Evolutionary conservation across 2,113 vertebrate genomes (phyloP).

Genomic region (Rhinoderma darwinii): DNA sequence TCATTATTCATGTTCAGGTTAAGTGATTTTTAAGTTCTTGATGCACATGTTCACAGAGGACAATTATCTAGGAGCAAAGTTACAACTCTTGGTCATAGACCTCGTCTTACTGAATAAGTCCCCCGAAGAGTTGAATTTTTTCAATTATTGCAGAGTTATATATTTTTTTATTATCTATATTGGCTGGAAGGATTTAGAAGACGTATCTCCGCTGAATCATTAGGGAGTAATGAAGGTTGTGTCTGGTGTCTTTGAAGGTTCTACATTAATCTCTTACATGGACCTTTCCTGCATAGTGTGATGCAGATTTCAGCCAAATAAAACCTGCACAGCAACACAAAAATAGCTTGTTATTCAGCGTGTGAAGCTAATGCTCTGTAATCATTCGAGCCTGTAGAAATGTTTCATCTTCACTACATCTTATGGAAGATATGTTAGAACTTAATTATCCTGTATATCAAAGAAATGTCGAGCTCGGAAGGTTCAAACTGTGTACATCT

Average conservation of each 20-base stretch:
- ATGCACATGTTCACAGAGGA: not conserved
- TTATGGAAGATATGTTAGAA: slow-evolving; percentile 58
- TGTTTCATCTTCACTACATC: slow-evolving; percentile 52
- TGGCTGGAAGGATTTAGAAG: not conserved
- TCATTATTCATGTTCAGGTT: too few species aligned
- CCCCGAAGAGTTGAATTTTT: not conserved
- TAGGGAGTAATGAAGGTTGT: not conserved
- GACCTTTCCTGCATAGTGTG: not conserved
- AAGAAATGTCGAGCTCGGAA: slow-evolving; percentile 56
- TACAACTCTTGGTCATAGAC: not conserved
- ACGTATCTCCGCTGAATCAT: not conserved
- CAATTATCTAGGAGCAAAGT: not conserved
- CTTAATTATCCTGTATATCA: slow-evolving; percentile 61
- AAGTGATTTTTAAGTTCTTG: not conserved
- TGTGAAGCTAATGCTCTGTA: slow-evolving; percentile 2
- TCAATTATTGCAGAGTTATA: not conserved
- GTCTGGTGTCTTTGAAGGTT: slow-evolving; percentile 29
- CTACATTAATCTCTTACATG: not conserved
- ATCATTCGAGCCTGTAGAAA: slow-evolving; percentile 48
- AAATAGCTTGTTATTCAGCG: not conserved
- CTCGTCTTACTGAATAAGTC: not conserved
- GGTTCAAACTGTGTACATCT: slow-evolving; percentile 61
- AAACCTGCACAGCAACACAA: not conserved
- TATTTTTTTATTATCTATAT: not conserved
- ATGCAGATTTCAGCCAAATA: not conserved